Conservation (phyloP, 1,140 invertebrate species). For the Cecropterus lyciades region DNA sequence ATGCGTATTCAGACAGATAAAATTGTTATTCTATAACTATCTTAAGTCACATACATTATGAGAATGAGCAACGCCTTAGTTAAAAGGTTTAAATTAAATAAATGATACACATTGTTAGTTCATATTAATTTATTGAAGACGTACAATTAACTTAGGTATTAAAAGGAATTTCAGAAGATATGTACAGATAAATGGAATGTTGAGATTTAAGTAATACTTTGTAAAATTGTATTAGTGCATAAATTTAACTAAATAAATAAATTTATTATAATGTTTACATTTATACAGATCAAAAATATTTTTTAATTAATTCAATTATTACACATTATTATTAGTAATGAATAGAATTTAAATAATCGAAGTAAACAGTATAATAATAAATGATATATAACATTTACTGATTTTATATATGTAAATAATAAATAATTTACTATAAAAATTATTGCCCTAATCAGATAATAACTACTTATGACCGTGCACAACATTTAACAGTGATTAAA, state of each 20-base stretch:
- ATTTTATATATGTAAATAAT: constrained; percentile 45
- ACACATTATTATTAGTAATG: not conserved
- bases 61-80: too few relatives aligned
- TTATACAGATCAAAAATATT: constrained; percentile 34
- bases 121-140: constrained; percentile 75
- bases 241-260: constrained; percentile 26
- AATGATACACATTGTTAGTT: constrained; percentile 13
- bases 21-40: too few relatives aligned
- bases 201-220: constrained; percentile 60
- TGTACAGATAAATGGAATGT: constrained; percentile 75
- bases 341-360: constrained; percentile 37
- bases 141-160: constrained; percentile 72
- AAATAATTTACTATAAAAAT: constrained; percentile 72
- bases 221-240: constrained; percentile 44
- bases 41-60: too few relatives aligned
- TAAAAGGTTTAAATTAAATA: not conserved
- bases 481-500: constrained; percentile 84
- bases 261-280: constrained; percentile 29
- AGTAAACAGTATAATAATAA: constrained; percentile 37
- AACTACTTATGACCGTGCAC: constrained; percentile 77
- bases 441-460: constrained; percentile 75
- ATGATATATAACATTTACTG: constrained; percentile 38
- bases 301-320: not conserved
- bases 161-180: constrained; percentile 77
- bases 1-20: too few relatives aligned